Evolutionary conservation across 2,888 invertebrate species (phyloP).

Genomic region (Trichopria drosophilae): DNA sequence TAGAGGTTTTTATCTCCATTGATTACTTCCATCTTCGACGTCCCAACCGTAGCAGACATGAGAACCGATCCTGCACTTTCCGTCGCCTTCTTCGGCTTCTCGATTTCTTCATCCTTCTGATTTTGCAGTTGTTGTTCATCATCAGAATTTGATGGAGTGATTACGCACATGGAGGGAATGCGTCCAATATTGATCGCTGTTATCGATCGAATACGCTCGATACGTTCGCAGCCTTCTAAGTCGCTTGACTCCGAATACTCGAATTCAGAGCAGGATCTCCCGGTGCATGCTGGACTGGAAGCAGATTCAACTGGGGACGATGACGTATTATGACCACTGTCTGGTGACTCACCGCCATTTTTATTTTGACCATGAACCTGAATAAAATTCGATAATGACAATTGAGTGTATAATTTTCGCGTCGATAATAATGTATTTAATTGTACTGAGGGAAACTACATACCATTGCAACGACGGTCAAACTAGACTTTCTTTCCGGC

Average conservation of each 20-base stretch:
- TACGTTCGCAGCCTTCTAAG: conserved; percentile 83
- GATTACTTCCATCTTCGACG: conserved; percentile 56
- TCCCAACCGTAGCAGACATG: conserved; percentile 56
- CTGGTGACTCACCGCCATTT: conserved; percentile 75
- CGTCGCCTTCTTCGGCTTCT: conserved; percentile 40
- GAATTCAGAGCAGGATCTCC: conserved; percentile 73
- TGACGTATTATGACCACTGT: conserved; percentile 80
- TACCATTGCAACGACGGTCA: conserved; percentile 57
- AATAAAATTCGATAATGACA: not conserved
- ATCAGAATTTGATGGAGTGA: conserved; percentile 85
- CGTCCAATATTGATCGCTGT: conserved; percentile 84
- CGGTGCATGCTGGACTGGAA: conserved; percentile 71
- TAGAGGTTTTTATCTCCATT: conserved; percentile 56
- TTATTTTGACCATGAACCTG: conserved; percentile 57
- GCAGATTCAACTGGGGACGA: conserved; percentile 78
- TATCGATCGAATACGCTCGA: conserved; percentile 82
- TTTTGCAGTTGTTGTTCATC: conserved; percentile 68
- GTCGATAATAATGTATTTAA: not conserved
- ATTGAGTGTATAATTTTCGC: not conserved
- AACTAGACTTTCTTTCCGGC: conserved; percentile 80
- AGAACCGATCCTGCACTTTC: conserved; percentile 46
- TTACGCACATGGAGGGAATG: conserved; percentile 90
- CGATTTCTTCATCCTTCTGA: conserved; percentile 50
- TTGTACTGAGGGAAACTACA: conserved; percentile 7
- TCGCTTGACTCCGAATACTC: conserved; percentile 87